A percentile compares a stretch with the other conserved stretches of the same genome.
Evolutionary conservation across 2,797 vertebrate genomes (phyloP).

Genomic region (Brotula barbata): DNA sequence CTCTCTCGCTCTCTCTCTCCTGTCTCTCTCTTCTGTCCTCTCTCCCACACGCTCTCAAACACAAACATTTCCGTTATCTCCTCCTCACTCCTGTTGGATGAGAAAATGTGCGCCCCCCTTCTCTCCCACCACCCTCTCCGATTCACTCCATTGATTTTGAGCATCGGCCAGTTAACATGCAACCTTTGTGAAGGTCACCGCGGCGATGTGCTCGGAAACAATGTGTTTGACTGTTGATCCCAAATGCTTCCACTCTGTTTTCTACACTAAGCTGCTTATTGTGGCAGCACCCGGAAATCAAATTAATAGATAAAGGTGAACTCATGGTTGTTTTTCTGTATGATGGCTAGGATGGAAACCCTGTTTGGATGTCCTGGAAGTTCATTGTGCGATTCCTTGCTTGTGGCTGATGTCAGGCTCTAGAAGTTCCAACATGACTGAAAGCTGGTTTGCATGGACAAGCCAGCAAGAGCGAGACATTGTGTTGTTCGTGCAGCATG

Average conservation of each 20-base stretch:
- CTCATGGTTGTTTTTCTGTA: background rate
- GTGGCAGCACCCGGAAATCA: background rate
- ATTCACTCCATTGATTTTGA: conserved; percentile 35
- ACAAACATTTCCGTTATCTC: conserved; percentile 3
- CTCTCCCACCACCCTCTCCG: background rate
- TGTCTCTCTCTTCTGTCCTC: too few species aligned
- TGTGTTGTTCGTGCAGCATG: too few species aligned
- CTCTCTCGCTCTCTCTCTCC: too few species aligned
- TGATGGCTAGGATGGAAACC: background rate
- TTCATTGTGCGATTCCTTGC: too few species aligned
- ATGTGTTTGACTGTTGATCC: conserved; percentile 31
- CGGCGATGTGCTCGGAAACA: conserved; percentile 3
- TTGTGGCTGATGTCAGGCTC: too few species aligned
- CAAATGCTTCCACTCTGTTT: conserved; percentile 12
- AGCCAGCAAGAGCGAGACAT: too few species aligned
- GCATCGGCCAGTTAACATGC: conserved; percentile 35
- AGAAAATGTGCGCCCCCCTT: conserved; percentile 1
- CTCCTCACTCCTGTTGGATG: background rate
- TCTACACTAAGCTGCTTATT: conserved; percentile 43
- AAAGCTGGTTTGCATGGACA: too few species aligned
- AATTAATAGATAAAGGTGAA: conserved; percentile 6
- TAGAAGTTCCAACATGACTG: too few species aligned
- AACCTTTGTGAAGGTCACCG: conserved; percentile 55
- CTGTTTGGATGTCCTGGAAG: too few species aligned
- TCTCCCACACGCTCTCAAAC: too few species aligned